phyloP scores from a whole-genome alignment of 2,113 vertebrate genomes.

The Crocuta crocuta region DNA sequence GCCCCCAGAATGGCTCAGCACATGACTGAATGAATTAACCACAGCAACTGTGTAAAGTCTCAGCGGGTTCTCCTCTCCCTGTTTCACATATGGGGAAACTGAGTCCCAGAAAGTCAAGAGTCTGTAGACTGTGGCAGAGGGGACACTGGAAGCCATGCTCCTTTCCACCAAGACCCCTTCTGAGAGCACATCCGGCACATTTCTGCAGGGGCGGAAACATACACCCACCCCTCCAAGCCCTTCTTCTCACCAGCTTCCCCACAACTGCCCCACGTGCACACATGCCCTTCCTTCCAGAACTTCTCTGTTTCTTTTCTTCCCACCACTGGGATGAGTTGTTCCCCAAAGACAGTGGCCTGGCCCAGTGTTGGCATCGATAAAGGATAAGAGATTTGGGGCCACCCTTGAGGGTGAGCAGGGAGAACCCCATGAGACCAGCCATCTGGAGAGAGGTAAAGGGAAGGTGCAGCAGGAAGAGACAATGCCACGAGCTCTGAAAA shows the following conservation, averaged over 20 bases:
- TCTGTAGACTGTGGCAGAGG: background rate
- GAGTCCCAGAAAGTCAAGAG: background rate
- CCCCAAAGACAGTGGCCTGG: background rate
- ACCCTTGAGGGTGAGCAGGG: background rate
- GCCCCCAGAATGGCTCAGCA: background rate
- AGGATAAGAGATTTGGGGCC: background rate
- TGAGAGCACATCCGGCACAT: background rate
- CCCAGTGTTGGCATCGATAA: fast-evolving
- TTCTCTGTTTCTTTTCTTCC: background rate
- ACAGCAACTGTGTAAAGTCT: background rate
- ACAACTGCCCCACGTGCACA: background rate
- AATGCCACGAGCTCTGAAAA: background rate
- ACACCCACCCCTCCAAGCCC: fast-evolving
- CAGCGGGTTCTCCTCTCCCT: background rate
- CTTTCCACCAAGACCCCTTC: background rate
- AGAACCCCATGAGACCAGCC: background rate
- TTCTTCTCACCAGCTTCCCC: background rate
- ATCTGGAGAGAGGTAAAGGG: background rate
- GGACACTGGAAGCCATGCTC: too few species aligned
- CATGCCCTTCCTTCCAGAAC: background rate
- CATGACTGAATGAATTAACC: background rate
- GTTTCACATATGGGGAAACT: background rate
- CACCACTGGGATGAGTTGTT: too few species aligned
- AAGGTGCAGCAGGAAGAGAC: background rate
- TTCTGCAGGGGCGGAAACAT: background rate